Conservation (phyloP, 2,797 vertebrate genomes). For the Xenentodon cancila region DNA sequence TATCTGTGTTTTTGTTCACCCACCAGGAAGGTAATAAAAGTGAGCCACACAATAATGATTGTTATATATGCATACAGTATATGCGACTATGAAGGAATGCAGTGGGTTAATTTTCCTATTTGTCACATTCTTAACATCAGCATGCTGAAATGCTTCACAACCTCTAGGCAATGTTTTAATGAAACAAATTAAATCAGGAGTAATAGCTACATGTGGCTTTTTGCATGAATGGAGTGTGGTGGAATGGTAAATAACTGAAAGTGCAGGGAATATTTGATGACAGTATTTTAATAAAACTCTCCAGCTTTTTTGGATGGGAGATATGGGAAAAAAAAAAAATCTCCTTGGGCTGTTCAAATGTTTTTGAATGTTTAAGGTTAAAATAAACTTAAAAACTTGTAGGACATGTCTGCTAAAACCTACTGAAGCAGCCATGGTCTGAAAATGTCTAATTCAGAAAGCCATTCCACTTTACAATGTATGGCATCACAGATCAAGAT, state of each 20-base stretch:
- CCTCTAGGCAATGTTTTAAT: slow-evolving; percentile 63
- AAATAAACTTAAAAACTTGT: no score
- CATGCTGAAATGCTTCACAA: slow-evolving; percentile 26
- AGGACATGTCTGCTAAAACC: no score
- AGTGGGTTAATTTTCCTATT: background rate
- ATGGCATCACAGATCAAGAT: no score
- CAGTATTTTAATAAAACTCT: slow-evolving; percentile 53
- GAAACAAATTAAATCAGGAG: slow-evolving; percentile 61
- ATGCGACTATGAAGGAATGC: background rate
- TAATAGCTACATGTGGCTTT: slow-evolving; percentile 59
- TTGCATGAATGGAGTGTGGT: slow-evolving; percentile 63
- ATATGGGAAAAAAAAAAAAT: no score
- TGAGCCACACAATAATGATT: background rate
- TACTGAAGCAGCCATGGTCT: no score
- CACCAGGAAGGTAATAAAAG: slow-evolving; percentile 1
- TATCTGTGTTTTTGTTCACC: no score
- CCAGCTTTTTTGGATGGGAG: background rate
- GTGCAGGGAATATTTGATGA: slow-evolving; percentile 61
- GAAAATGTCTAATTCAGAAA: no score
- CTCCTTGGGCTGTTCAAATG: no score
- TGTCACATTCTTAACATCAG: slow-evolving; percentile 32
- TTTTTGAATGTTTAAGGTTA: no score
- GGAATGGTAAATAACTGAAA: slow-evolving; percentile 61
- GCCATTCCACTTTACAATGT: no score
- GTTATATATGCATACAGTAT: no score